A percentile compares a stretch with the other conserved stretches of the same genome.
Evolutionary conservation across 1,140 invertebrate genomes (phyloP).

Genomic region (Tetraneura akinire): DNA sequence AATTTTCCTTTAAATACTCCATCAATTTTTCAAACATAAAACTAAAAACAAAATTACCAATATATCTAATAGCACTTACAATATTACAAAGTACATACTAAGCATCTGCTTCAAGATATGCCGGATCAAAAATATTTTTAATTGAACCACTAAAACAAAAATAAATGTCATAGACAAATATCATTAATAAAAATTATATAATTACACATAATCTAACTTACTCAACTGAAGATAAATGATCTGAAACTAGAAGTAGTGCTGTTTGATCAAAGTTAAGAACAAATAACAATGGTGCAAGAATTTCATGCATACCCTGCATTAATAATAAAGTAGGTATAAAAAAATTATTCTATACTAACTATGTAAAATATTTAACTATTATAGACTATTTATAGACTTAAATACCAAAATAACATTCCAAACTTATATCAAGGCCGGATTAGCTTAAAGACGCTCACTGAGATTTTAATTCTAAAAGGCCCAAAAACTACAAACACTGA

Average conservation of each 20-base stretch:
- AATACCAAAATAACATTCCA: too few species aligned
- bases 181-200: not conserved
- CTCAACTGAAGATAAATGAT: conserved; percentile 54
- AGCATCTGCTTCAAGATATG: conserved; percentile 34
- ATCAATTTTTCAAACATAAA: conserved; percentile 17
- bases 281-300: conserved; percentile 75
- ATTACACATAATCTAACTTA: conserved; percentile 26
- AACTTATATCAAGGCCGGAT: too few species aligned
- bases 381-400: too few species aligned
- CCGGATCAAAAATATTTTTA: conserved; percentile 8
- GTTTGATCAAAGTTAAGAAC: conserved; percentile 74
- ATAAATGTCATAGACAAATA: not conserved
- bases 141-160: conserved; percentile 33
- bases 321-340: not conserved
- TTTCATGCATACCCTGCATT: conserved; percentile 77
- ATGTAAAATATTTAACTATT: too few species aligned
- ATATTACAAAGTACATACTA: conserved; percentile 13
- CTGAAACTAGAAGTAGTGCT: conserved; percentile 63
- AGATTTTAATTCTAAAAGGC: too few species aligned
- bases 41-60: conserved; percentile 11
- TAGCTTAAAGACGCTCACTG: too few species aligned
- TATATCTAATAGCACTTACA: too few species aligned
- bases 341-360: not conserved
- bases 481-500: too few species aligned
- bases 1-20: conserved; percentile 26